These are phyloP conservation scores for Panonychus citri DNA, from an alignment of 1,140 invertebrate genomes.

Conservation along the genomic window DNA sequence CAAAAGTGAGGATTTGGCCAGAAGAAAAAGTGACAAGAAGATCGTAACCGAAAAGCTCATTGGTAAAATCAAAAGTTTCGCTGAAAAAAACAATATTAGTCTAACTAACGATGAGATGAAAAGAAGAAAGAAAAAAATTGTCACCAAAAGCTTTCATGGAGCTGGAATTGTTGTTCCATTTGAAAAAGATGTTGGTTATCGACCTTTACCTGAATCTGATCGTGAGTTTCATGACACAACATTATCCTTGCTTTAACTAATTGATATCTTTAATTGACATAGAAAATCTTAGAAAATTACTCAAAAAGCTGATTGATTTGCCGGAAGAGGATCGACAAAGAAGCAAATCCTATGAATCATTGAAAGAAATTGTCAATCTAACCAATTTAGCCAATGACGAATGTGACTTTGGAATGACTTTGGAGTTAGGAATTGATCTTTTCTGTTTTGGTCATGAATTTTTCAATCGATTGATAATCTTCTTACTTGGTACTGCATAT, in stretches of 20 bases:
- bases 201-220: conserved; percentile 43
- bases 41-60: not conserved
- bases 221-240: too few relatives aligned
- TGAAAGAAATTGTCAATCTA: conserved; percentile 51
- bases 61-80: not conserved
- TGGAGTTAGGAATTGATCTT: conserved; percentile 64
- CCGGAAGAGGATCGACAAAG: not conserved
- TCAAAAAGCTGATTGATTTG: not conserved
- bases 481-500: conserved; percentile 49
- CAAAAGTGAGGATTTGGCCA: too few relatives aligned
- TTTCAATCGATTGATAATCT: conserved; percentile 37
- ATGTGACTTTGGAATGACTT: conserved; percentile 71
- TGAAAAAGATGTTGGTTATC: conserved; percentile 52
- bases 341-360: conserved; percentile 2
- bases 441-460: conserved; percentile 45
- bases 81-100: not conserved
- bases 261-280: not conserved
- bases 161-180: conserved; percentile 71
- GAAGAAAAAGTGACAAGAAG: conserved; percentile 10
- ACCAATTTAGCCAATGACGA: conserved; percentile 75
- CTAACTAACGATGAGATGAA: conserved; percentile 22
- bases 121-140: conserved; percentile 37
- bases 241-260: too few relatives aligned
- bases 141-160: conserved; percentile 53
- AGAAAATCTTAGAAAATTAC: not conserved